Evolutionary conservation across 2,113 vertebrate species (phyloP).

Genomic region (Mesitornis unicolor): DNA sequence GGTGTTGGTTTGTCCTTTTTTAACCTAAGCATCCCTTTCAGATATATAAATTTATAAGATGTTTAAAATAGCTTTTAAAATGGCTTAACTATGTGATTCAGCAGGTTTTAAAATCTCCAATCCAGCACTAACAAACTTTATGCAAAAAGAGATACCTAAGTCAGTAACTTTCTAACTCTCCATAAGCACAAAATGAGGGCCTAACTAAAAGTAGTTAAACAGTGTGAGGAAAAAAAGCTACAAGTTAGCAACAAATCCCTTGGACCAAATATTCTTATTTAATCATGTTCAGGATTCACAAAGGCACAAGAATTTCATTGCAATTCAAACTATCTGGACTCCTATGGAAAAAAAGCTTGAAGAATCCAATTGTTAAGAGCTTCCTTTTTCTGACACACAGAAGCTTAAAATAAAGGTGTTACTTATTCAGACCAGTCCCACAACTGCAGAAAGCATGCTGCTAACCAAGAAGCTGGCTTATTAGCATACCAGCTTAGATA

Average conservation of each 20-base stretch:
- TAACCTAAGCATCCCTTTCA: background rate
- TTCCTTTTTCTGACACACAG: background rate
- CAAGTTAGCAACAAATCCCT: background rate
- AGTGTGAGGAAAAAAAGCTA: background rate
- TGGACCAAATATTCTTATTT: background rate
- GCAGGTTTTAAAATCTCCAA: background rate
- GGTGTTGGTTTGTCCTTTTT: background rate
- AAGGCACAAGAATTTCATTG: background rate
- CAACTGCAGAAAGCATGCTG: background rate
- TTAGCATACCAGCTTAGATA: background rate
- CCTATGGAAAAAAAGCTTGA: background rate
- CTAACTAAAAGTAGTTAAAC: background rate
- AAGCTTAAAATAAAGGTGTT: slow-evolving; percentile 25
- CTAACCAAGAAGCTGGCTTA: background rate
- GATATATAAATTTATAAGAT: background rate
- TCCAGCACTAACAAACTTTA: background rate
- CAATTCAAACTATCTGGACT: background rate
- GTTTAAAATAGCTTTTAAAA: background rate
- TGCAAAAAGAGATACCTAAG: background rate
- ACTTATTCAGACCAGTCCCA: slow-evolving; percentile 18
- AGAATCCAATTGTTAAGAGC: background rate
- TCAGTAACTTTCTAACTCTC: background rate
- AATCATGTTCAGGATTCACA: background rate
- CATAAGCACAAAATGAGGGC: background rate
- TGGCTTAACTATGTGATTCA: background rate